Evolutionary conservation across 2,113 vertebrate species (phyloP), one percentile per base, ranked within the genome.

Genomic region (Salminus brasiliensis): DNA sequence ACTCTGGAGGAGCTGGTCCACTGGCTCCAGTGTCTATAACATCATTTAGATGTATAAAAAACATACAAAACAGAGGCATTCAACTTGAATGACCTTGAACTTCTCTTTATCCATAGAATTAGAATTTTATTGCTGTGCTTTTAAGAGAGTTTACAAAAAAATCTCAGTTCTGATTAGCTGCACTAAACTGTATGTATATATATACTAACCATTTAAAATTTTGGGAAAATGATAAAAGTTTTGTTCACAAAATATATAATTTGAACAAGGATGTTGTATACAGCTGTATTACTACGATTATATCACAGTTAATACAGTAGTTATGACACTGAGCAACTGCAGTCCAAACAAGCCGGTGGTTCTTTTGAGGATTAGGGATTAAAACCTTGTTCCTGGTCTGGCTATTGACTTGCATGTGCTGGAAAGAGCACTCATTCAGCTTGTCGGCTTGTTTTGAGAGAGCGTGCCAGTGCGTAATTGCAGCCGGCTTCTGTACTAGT

Each of bases 1-100:
- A 88, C 91, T 95, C 90, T 95, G 96, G 83, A 99, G 95, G 88
- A 98, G 94, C 88, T 98, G 94, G 88, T 98, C 97, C 83, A 99
- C 97, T 0, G 97, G 95, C 89, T 99, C 96, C 81, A 96, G 93
- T 85, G 92, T 98, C 97, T 99, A 85, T 91, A 89, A 4, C 80
- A 81, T n/a, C 55, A 72, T 36, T 9, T 41, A 16, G n/a, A 82
- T n/a, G 12, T 5, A 21, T 21, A 21, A 21, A 18, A 21, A 21
- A 15, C 18, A 18, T 21, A 5, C 16, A 49, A 49, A 49, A 49
- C 12, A 49, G 8, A 45, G 43, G 12, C 16, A 6, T 45, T 45
- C 9, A 4, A 11, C 34, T 36, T 8, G 3, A 36, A n/a, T n/a
- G 34, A 43, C 1, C 39, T 43, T 11, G 43, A 45, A 45, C n/a